Percentiles rank a stretch among this genome's conserved stretches.
These are phyloP conservation scores for Paraplagusia blochii DNA, from an alignment of 2,113 vertebrate genomes.

Conservation along the genomic window DNA sequence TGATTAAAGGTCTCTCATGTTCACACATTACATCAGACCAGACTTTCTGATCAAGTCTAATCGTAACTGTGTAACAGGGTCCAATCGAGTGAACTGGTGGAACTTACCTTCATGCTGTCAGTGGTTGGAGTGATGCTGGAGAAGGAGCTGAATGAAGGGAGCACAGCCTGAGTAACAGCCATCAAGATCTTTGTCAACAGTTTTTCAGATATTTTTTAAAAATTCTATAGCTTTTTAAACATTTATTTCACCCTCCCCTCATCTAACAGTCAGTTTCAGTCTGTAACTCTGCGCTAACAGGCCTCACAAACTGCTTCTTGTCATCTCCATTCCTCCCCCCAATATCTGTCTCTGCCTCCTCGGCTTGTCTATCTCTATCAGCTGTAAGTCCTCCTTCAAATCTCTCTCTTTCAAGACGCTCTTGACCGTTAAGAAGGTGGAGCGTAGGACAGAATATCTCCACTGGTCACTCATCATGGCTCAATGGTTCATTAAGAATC, in stretches of 20 bases:
- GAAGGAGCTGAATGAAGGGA: conserved; percentile 77
- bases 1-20: too few species aligned
- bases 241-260: neutral
- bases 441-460: conserved; percentile 29
- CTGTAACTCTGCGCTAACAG: conserved; percentile 6
- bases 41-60: too few species aligned
- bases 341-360: conserved; percentile 63
- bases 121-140: conserved; percentile 55
- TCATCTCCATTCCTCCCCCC: conserved; percentile 35
- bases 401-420: conserved; percentile 66
- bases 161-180: conserved; percentile 70
- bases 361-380: conserved; percentile 70
- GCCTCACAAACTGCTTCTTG: conserved; percentile 22
- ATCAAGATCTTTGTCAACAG: conserved; percentile 50
- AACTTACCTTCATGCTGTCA: conserved; percentile 73
- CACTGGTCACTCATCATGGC: neutral
- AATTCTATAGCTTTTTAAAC: neutral
- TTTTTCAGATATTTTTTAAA: neutral
- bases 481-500: conserved; percentile 11
- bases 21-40: too few species aligned
- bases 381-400: conserved; percentile 65
- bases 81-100: neutral
- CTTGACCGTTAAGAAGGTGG: conserved; percentile 70
- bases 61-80: neutral
- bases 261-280: conserved; percentile 20